A percentile compares a stretch with the other conserved stretches of the same genome.
These are phyloP conservation scores for Synergus gifuensis DNA, from an alignment of 2,888 invertebrate species.

Conservation along the genomic window DNA sequence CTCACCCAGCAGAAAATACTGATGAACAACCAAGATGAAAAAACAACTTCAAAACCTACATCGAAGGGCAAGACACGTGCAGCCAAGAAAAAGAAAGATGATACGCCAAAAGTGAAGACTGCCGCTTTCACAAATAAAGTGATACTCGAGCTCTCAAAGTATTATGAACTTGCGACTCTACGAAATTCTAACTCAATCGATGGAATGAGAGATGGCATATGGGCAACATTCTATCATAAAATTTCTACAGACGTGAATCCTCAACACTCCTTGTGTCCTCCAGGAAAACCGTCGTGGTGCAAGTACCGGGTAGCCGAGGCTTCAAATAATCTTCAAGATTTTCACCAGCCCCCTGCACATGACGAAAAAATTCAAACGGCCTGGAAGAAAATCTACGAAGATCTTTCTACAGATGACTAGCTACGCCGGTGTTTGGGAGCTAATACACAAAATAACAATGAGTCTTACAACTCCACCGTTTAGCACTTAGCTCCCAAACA, in stretches of 20 bases:
- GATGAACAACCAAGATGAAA: no score
- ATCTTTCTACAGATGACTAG: neutral
- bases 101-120: no score
- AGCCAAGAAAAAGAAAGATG: no score
- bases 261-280: neutral
- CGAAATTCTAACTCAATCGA: neutral
- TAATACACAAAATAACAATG: constrained; percentile 1
- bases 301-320: neutral
- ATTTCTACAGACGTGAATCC: neutral
- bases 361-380: no score
- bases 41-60: no score
- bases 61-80: no score
- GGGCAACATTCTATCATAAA: neutral
- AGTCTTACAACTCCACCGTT: neutral
- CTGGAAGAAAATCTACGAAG: neutral
- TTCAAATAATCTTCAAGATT: neutral
- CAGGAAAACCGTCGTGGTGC: neutral
- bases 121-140: no score
- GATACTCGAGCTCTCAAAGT: no score
- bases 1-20: no score
- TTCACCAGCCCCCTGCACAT: neutral
- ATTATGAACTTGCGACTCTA: no score
- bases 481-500: neutral
- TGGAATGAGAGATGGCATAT: neutral
- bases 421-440: neutral